These are phyloP conservation scores for Tetraodon nigroviridis DNA, from an alignment of 2,113 vertebrate genomes.

Conservation along the genomic window DNA sequence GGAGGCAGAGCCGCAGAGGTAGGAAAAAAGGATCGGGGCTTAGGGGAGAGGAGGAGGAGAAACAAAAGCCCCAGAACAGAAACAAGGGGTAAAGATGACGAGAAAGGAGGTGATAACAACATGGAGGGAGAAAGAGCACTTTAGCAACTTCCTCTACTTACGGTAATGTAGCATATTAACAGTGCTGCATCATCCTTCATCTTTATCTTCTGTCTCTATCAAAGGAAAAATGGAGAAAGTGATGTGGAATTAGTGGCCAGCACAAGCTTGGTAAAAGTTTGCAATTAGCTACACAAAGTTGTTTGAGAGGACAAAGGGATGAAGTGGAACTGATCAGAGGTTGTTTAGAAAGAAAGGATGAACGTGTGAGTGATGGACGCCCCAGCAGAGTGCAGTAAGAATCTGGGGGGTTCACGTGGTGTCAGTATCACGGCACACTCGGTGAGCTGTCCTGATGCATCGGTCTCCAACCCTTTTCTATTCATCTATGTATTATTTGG, in stretches of 20 bases:
- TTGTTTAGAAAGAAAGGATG: neutral
- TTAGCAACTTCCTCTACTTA: no score
- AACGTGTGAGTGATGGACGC: slow-evolving; percentile 36
- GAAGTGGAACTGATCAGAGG: neutral
- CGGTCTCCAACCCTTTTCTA: neutral
- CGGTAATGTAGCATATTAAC: no score
- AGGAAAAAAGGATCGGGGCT: no score
- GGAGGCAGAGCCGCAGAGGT: neutral
- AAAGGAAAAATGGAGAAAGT: neutral
- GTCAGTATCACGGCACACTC: slow-evolving; percentile 39
- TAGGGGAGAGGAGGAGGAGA: neutral
- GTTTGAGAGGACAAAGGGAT: neutral
- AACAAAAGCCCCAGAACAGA: neutral
- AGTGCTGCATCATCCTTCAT: no score
- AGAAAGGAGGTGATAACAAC: neutral
- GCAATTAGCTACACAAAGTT: no score
- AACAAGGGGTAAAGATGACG: neutral
- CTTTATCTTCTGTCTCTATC: no score
- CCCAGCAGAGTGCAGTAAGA: slow-evolving; percentile 41
- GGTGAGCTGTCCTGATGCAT: slow-evolving; percentile 7
- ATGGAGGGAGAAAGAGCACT: neutral
- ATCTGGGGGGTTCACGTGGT: slow-evolving; percentile 26
- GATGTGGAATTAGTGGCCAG: neutral
- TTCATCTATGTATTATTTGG: neutral
- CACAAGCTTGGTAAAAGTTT: neutral